These are phyloP conservation scores for Diabrotica virgifera DNA, from an alignment of 1,140 invertebrate species.

Conservation along the genomic window DNA sequence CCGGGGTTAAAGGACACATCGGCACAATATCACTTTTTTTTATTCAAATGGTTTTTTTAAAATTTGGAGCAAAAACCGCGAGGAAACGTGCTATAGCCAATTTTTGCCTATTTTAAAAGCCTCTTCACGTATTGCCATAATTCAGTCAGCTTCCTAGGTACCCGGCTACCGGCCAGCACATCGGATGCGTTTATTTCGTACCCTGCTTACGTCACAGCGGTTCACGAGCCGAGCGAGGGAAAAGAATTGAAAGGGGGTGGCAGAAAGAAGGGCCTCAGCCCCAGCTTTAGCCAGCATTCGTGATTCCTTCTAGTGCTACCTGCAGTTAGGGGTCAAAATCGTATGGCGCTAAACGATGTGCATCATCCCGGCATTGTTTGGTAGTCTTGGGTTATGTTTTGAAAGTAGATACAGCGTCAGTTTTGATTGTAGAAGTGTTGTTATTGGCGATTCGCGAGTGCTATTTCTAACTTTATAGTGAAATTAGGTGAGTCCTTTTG, in stretches of 20 bases:
- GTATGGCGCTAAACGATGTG: neutral
- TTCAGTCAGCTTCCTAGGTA: no score
- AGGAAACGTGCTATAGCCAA: no score
- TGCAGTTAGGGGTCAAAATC: slow-evolving; percentile 21
- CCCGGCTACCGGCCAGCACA: no score
- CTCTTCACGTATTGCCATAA: no score
- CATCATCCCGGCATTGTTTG: slow-evolving; percentile 13
- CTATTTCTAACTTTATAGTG: no score
- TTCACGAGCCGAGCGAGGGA: slow-evolving; percentile 25
- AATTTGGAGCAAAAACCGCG: no score
- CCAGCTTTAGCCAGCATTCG: slow-evolving; percentile 7
- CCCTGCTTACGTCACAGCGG: slow-evolving; percentile 34
- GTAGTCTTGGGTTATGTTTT: neutral
- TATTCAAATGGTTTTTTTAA: no score
- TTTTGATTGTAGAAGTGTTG: neutral
- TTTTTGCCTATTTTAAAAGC: no score
- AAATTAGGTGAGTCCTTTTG: no score
- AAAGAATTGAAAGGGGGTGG: slow-evolving; percentile 27
- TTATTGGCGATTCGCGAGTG: no score
- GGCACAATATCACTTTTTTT: no score
- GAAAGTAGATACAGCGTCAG: neutral
- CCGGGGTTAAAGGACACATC: no score
- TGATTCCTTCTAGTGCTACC: neutral
- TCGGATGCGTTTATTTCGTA: neutral
- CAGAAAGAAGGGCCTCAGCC: neutral